Percentiles rank a stretch among this genome's conserved stretches.
phyloP scores from a whole-genome alignment of 2,797 vertebrate species.

The Enteromius paludinosus region DNA sequence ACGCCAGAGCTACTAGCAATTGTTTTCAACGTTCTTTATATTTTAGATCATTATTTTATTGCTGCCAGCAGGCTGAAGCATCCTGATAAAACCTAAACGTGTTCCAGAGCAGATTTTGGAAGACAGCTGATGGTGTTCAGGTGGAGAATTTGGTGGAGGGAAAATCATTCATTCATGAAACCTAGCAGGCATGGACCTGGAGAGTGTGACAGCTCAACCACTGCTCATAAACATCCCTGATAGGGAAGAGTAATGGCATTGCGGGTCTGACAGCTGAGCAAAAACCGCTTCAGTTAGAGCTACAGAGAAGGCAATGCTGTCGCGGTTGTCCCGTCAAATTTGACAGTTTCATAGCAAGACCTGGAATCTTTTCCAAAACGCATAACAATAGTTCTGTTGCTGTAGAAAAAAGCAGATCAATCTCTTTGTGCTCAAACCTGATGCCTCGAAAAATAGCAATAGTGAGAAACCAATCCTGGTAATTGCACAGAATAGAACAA shows the following conservation, averaged over 20 bases:
- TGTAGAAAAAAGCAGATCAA: background rate
- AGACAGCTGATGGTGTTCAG: slow-evolving; percentile 8
- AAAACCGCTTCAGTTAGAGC: slow-evolving; percentile 23
- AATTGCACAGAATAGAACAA: background rate
- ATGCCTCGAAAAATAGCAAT: background rate
- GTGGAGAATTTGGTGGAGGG: background rate
- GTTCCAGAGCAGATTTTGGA: slow-evolving; percentile 21
- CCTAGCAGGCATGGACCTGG: slow-evolving; percentile 17
- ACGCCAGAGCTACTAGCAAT: background rate
- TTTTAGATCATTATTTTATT: background rate
- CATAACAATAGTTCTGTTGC: background rate
- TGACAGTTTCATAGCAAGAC: slow-evolving; percentile 36
- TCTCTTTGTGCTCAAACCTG: background rate
- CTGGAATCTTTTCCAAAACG: slow-evolving; percentile 10
- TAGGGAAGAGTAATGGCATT: slow-evolving; percentile 38
- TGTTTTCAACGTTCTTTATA: slow-evolving; percentile 13
- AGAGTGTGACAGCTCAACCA: slow-evolving; percentile 30
- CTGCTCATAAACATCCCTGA: slow-evolving; percentile 43
- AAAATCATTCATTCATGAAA: slow-evolving; percentile 27
- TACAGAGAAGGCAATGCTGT: background rate
- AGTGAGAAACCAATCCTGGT: background rate
- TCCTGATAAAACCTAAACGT: slow-evolving; percentile 3
- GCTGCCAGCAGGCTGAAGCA: background rate
- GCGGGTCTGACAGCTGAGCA: slow-evolving; percentile 44
- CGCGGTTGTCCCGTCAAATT: slow-evolving; percentile 15